Evolutionary conservation across 2,113 vertebrate species (phyloP).

Genomic region (Ptilorrhoa leucosticta): DNA sequence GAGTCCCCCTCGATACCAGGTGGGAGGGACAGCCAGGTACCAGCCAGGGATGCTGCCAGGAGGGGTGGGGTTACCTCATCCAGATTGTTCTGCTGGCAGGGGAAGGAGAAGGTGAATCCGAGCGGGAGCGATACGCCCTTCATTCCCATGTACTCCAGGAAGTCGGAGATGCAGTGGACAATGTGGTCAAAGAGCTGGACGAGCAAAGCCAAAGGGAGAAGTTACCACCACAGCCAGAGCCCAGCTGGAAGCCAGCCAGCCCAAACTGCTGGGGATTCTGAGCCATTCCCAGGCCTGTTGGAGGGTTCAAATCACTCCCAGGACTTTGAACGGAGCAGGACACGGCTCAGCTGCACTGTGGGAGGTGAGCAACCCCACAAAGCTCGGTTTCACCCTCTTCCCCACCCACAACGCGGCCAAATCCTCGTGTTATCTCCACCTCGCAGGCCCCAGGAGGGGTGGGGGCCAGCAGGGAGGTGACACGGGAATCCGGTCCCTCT

Average conservation of each 20-base stretch:
- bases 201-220: neutral
- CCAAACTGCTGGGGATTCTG: fast-evolving
- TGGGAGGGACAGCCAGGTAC: neutral
- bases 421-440: neutral
- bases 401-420: fast-evolving
- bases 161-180: constrained; percentile 88
- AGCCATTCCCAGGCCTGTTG: neutral
- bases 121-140: constrained; percentile 86
- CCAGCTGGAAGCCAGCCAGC: neutral
- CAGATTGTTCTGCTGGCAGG: constrained; percentile 88
- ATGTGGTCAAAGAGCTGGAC: constrained; percentile 92
- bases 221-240: neutral
- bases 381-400: neutral
- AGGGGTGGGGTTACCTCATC: constrained; percentile 78
- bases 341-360: neutral
- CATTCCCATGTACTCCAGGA: constrained; percentile 96
- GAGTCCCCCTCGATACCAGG: neutral
- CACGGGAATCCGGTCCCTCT: fast-evolving
- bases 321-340: neutral
- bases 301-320: neutral
- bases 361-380: neutral
- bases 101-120: constrained; percentile 97
- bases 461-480: neutral
- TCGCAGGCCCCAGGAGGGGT: neutral
- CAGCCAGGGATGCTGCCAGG: fast-evolving